phyloP scores from a whole-genome alignment of 2,113 vertebrate species.

The Notothenia rossii region DNA sequence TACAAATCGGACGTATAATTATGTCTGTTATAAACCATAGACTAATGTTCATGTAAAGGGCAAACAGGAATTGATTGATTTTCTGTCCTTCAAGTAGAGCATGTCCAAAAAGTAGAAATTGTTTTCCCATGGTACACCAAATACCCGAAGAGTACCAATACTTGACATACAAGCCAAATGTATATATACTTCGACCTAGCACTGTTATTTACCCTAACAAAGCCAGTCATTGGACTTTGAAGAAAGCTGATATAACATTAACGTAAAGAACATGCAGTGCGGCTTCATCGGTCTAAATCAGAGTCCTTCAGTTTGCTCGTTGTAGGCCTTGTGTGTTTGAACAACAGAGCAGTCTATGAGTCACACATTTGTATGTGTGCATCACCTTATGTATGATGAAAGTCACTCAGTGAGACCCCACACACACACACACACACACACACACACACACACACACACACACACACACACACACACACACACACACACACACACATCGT shows the following conservation, averaged over 20 bases:
- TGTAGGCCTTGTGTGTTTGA: background rate
- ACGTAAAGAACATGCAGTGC: background rate
- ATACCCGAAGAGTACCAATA: background rate
- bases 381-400: conserved; percentile 27
- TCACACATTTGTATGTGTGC: conserved; percentile 12
- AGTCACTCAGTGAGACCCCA: conserved; percentile 19
- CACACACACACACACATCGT: background rate
- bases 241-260: background rate
- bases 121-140: background rate
- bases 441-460: background rate
- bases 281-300: background rate
- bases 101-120: no score
- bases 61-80: background rate
- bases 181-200: background rate
- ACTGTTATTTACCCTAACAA: background rate
- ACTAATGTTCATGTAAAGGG: no score
- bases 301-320: background rate
- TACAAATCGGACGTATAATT: background rate
- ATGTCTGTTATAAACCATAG: background rate
- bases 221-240: background rate
- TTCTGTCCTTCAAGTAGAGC: background rate
- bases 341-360: conserved; percentile 20
- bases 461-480: conserved; percentile 9
- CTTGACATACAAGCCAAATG: background rate
- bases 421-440: conserved; percentile 7